phyloP scores from a whole-genome alignment of 2,113 vertebrate genomes.

The Carassius gibelio region DNA sequence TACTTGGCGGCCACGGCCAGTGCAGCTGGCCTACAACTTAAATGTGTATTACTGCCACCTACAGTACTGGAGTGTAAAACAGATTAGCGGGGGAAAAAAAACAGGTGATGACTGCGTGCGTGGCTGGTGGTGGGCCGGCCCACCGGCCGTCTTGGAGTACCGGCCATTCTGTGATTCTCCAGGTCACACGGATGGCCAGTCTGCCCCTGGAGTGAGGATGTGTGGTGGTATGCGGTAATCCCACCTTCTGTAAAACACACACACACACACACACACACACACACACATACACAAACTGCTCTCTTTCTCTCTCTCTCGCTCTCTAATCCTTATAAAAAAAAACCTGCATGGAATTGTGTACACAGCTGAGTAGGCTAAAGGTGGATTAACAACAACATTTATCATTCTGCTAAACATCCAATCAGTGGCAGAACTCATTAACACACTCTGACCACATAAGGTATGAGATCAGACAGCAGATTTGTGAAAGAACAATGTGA shows the following conservation, averaged over 20 bases:
- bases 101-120: too few relatives aligned
- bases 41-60: too few relatives aligned
- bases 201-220: background rate
- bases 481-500: background rate
- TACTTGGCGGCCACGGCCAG: too few relatives aligned
- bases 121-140: too few relatives aligned
- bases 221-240: slow-evolving; percentile 53
- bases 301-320: background rate
- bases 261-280: background rate
- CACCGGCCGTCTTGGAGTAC: too few relatives aligned
- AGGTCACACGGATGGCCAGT: too few relatives aligned
- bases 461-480: background rate
- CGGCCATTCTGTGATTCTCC: too few relatives aligned
- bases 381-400: slow-evolving; percentile 21
- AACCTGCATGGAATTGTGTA: slow-evolving; percentile 32
- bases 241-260: background rate
- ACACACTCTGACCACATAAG: background rate
- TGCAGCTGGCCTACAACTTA: too few relatives aligned
- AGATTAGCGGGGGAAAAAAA: too few relatives aligned
- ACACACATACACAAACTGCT: background rate
- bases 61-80: too few relatives aligned
- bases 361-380: slow-evolving; percentile 50
- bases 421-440: background rate
- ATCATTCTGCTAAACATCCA: background rate
- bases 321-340: slow-evolving; percentile 31